Evolutionary conservation across 1,140 invertebrate species (phyloP).

Genomic region (Listronotus bonariensis): DNA sequence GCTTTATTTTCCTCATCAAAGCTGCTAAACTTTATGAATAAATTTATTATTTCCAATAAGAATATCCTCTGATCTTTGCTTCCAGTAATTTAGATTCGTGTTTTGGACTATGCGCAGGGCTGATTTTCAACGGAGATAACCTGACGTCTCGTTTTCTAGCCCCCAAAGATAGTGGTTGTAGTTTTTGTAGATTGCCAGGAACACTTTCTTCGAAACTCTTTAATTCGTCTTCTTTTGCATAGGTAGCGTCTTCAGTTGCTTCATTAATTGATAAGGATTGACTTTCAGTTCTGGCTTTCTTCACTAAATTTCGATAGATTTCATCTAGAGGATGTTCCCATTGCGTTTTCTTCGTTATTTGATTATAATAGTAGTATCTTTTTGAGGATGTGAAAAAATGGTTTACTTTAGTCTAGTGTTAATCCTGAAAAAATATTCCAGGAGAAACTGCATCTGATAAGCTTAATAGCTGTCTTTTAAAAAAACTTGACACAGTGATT

Average conservation of each 20-base stretch:
- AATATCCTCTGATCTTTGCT: slow-evolving; percentile 52
- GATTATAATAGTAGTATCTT: slow-evolving; percentile 86
- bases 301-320: slow-evolving; percentile 76
- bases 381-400: too few species aligned
- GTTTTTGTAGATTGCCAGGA: slow-evolving; percentile 28
- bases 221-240: slow-evolving; percentile 50
- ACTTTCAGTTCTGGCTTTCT: slow-evolving; percentile 66
- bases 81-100: slow-evolving; percentile 45
- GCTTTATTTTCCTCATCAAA: slow-evolving; percentile 47
- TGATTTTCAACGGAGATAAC: slow-evolving; percentile 47
- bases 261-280: slow-evolving; percentile 54
- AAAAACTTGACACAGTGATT: too few species aligned
- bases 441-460: too few species aligned
- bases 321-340: slow-evolving; percentile 93
- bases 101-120: slow-evolving; percentile 38
- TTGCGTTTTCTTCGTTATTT: slow-evolving; percentile 76
- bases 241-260: slow-evolving; percentile 53
- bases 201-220: slow-evolving; percentile 51
- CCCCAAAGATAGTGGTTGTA: slow-evolving; percentile 40
- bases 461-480: too few species aligned
- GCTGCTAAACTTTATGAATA: slow-evolving; percentile 47
- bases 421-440: too few species aligned
- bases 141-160: slow-evolving; percentile 46
- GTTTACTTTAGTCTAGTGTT: too few species aligned
- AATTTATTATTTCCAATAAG: slow-evolving; percentile 43